phyloP scores from a whole-genome alignment of 2,888 invertebrate genomes.

The Cheilosia scutellata region DNA sequence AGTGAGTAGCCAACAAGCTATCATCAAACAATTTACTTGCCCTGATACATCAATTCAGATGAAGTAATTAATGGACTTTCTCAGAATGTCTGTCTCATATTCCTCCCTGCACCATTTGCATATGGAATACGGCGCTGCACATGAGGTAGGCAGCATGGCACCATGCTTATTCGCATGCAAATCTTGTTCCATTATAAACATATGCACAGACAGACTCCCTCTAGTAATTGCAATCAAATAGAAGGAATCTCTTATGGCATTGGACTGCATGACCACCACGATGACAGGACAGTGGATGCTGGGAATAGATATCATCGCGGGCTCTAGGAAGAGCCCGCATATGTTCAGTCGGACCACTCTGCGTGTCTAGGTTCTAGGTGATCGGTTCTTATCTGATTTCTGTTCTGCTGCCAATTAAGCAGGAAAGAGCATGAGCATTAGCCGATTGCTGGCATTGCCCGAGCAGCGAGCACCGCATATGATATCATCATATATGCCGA shows the following conservation, averaged over 20 bases:
- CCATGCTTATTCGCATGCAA: conserved; percentile 16
- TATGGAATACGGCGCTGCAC: background rate
- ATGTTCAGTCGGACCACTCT: conserved; percentile 5
- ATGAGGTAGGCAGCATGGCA: background rate
- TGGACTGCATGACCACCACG: conserved; percentile 24
- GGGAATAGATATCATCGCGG: conserved; percentile 11
- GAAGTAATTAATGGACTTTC: conserved; percentile 42
- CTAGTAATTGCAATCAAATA: conserved; percentile 29
- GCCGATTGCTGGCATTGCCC: conserved; percentile 38
- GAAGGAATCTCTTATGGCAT: conserved; percentile 13
- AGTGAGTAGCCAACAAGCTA: background rate
- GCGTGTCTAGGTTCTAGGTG: conserved; percentile 32
- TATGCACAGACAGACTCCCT: background rate
- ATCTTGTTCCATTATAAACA: background rate
- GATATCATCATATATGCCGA: conserved; percentile 44
- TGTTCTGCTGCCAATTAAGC: conserved; percentile 66
- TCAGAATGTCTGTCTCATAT: background rate
- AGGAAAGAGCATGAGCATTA: conserved; percentile 53
- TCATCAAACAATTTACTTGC: conserved; percentile 11
- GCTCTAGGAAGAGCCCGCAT: conserved; percentile 31
- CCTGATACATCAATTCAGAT: conserved; percentile 24
- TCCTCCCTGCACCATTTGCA: background rate
- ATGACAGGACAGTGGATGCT: conserved; percentile 43
- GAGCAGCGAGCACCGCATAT: conserved; percentile 3
- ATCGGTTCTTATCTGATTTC: conserved; percentile 62